Evolutionary conservation across 2,113 vertebrate genomes (phyloP).

Genomic region (Aegypius monachus): DNA sequence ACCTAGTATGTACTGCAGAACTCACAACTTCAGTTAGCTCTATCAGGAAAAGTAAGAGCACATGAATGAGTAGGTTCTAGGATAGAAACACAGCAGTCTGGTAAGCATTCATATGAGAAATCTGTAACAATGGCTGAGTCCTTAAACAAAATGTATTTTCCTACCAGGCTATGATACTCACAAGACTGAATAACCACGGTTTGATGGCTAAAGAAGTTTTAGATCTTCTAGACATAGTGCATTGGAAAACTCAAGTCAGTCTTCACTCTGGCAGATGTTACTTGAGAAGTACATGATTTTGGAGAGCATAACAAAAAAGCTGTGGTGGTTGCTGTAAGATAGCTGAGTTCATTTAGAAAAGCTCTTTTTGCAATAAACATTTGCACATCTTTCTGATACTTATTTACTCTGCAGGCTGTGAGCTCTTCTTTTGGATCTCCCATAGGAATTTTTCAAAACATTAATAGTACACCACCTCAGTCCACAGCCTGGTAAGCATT

Average conservation of each 20-base stretch:
- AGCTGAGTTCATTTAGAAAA: not conserved
- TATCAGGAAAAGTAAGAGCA: not conserved
- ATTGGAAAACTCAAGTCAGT: not conserved
- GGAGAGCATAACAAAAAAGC: not conserved
- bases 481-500: not conserved
- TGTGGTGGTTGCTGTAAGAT: not conserved
- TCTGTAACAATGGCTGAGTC: not conserved
- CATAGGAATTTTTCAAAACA: not conserved
- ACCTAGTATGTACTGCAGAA: rapidly evolving
- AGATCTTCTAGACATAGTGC: not conserved
- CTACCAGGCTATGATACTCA: not conserved
- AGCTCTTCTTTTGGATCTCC: not conserved
- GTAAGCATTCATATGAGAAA: not conserved
- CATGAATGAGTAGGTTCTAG: not conserved
- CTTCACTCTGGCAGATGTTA: not conserved
- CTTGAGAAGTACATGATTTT: not conserved
- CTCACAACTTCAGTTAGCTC: not conserved
- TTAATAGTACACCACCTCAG: not conserved
- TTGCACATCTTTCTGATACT: not conserved
- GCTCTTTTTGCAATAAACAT: not conserved
- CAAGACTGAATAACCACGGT: not conserved
- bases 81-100: not conserved
- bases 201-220: not conserved
- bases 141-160: not conserved
- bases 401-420: not conserved